phyloP scores from a whole-genome alignment of 2,113 vertebrate species.

The Oryzias curvinotus region DNA sequence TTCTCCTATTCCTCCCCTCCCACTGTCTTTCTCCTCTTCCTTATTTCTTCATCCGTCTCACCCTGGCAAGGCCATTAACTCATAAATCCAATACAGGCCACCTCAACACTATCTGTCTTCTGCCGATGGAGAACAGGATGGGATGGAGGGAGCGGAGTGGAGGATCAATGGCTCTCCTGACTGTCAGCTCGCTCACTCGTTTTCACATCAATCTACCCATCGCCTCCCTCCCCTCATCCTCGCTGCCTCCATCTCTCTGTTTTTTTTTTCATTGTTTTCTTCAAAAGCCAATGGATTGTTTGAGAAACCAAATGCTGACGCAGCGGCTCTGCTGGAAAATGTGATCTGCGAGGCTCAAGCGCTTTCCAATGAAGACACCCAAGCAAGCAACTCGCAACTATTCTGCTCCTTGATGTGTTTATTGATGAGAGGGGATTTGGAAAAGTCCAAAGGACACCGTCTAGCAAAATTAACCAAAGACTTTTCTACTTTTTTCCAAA shows the following conservation, averaged over 20 bases:
- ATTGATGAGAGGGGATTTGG: too few relatives aligned
- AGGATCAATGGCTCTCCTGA: conserved; percentile 64
- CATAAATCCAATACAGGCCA: conserved; percentile 74
- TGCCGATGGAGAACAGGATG: conserved; percentile 58
- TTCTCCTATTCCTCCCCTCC: conserved; percentile 17
- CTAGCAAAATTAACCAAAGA: too few relatives aligned
- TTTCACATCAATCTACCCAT: conserved; percentile 71
- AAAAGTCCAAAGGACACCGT: too few relatives aligned
- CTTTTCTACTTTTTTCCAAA: too few relatives aligned
- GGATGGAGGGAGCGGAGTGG: conserved; percentile 50
- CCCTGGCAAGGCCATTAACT: conserved; percentile 69
- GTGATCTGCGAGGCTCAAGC: not conserved
- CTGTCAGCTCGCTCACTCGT: conserved; percentile 65
- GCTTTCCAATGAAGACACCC: not conserved
- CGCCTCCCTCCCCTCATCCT: conserved; percentile 28
- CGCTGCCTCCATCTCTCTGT: not conserved
- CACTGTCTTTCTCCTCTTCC: conserved; percentile 48
- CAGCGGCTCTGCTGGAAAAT: conserved; percentile 10
- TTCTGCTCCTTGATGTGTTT: too few relatives aligned
- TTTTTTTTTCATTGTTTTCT: conserved; percentile 35
- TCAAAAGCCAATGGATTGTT: conserved; percentile 24
- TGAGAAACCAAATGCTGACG: conserved; percentile 30
- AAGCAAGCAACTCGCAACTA: too few relatives aligned
- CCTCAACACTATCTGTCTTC: conserved; percentile 77
- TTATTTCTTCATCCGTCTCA: conserved; percentile 72